phyloP scores from a whole-genome alignment of 2,797 vertebrate species.

The Emydoidea blandingii region DNA sequence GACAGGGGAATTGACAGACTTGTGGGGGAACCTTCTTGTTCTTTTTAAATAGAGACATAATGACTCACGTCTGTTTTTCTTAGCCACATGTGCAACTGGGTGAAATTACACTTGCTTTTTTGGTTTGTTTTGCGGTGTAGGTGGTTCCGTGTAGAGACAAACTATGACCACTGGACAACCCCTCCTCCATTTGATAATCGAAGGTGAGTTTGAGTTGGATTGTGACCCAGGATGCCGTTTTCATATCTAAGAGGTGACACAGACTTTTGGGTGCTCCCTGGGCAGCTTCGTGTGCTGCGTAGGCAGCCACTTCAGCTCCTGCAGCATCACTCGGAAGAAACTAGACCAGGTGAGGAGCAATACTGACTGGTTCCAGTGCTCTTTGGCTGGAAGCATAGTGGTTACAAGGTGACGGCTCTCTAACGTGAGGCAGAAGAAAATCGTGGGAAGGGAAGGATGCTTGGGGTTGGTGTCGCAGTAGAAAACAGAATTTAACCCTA shows the following conservation, averaged over 20 bases:
- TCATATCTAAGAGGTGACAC: rapidly evolving
- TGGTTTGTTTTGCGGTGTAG: conserved; percentile 74
- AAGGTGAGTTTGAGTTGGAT: conserved; percentile 78
- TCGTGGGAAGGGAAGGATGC: not conserved
- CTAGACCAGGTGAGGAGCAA: rapidly evolving
- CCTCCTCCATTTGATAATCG: conserved; percentile 84
- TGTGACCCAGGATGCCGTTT: not conserved
- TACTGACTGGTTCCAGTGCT: rapidly evolving
- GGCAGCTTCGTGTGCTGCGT: not conserved
- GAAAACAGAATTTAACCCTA: not conserved
- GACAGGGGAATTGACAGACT: not conserved
- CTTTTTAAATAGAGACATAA: not conserved
- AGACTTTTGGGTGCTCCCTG: not conserved
- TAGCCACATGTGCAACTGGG: not conserved
- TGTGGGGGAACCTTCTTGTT: not conserved
- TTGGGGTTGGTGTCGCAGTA: not conserved
- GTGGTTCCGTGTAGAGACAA: conserved; percentile 96
- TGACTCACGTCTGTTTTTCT: rapidly evolving
- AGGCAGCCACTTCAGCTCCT: not conserved
- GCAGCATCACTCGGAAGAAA: not conserved
- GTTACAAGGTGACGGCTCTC: too few relatives aligned
- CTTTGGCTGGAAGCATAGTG: not conserved
- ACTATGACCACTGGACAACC: conserved; percentile 94
- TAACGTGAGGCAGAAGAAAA: not conserved
- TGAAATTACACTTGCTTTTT: rapidly evolving